Percentiles rank a stretch among this genome's conserved stretches.
phyloP scores from a whole-genome alignment of 2,888 invertebrate species.

The Heteromyza rotundicornis region DNA sequence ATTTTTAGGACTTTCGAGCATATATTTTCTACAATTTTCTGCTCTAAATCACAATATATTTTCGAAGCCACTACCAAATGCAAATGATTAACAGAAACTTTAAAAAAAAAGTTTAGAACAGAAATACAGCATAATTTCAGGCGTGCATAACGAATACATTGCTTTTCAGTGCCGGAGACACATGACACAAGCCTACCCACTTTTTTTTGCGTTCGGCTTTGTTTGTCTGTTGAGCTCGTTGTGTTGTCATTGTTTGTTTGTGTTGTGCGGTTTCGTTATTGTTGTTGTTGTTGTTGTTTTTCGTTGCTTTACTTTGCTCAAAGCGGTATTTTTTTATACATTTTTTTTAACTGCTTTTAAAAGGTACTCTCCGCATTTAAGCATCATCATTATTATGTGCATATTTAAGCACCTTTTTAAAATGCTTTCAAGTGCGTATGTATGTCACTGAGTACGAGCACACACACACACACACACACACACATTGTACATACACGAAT shows the following conservation, averaged over 20 bases:
- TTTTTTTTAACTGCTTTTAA: slow-evolving; percentile 3
- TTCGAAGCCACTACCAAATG: too few relatives aligned
- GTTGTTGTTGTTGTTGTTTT: not conserved
- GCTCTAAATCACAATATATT: too few relatives aligned
- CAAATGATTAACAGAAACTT: too few relatives aligned
- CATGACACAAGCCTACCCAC: too few relatives aligned
- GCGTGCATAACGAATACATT: too few relatives aligned
- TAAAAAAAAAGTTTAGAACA: too few relatives aligned
- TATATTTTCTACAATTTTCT: too few relatives aligned
- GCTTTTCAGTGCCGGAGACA: too few relatives aligned
- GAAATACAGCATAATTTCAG: too few relatives aligned
- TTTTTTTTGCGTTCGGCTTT: too few relatives aligned
- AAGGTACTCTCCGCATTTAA: not conserved
- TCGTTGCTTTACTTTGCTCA: not conserved
- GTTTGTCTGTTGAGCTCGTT: too few relatives aligned
- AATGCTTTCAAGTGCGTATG: not conserved
- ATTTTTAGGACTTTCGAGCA: too few relatives aligned
- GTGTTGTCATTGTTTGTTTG: slow-evolving; percentile 1
- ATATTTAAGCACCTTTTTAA: slow-evolving; percentile 17
- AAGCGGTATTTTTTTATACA: not conserved
- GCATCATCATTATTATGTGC: slow-evolving; percentile 18
- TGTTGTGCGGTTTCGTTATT: not conserved
- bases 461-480: not conserved
- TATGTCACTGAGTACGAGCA: not conserved
- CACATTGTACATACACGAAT: not conserved